Conservation (phyloP, 2,888 invertebrate species). For the Eupithecia pulchellata region DNA sequence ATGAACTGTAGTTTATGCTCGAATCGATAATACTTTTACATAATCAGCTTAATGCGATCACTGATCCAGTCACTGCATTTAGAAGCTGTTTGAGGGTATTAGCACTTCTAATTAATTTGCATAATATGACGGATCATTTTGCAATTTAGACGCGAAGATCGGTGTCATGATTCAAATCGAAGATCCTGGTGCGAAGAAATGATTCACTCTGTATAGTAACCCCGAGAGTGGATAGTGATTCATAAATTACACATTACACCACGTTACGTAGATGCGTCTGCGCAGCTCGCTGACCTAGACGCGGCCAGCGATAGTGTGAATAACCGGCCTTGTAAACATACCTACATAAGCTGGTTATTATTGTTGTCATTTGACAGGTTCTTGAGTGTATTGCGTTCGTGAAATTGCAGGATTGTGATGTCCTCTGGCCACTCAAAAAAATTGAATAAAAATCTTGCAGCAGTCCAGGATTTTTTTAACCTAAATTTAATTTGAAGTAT, state of each 20-base stretch:
- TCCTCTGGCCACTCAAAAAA: no score
- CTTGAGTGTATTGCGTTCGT: not conserved
- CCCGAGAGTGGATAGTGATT: conserved; percentile 49
- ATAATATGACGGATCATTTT: not conserved
- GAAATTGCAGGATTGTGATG: no score
- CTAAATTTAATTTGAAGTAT: no score
- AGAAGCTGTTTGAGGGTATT: not conserved
- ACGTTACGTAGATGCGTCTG: conserved; percentile 52
- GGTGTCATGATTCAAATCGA: conserved; percentile 19
- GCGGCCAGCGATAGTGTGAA: conserved; percentile 54
- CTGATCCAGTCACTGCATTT: not conserved
- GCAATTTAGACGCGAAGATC: not conserved
- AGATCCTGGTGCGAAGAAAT: conserved; percentile 37
- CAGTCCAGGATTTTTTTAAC: no score
- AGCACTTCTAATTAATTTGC: not conserved
- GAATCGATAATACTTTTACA: conserved; percentile 17
- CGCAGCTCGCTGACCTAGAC: conserved; percentile 48
- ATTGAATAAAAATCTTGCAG: no score
- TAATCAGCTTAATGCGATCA: not conserved
- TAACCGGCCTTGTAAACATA: conserved; percentile 74
- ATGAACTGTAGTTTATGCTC: conserved; percentile 27
- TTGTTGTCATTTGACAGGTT: conserved; percentile 10
- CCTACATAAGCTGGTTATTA: conserved; percentile 36
- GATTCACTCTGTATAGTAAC: conserved; percentile 45
- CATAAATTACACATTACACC: conserved; percentile 58